phyloP scores from a whole-genome alignment of 2,888 invertebrate genomes.

The Pantelozetes paolii region DNA sequence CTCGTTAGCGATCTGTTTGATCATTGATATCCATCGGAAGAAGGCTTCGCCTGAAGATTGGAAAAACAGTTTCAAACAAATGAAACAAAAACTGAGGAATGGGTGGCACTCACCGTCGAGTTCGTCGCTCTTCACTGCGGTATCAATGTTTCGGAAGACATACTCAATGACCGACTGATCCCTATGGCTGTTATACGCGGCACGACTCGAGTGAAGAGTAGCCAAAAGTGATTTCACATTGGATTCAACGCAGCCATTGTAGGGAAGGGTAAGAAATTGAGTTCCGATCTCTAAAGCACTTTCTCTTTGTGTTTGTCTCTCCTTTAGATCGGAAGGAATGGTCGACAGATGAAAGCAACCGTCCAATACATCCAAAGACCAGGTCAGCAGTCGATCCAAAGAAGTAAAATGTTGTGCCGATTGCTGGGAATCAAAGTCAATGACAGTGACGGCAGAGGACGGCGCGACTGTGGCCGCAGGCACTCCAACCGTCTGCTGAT shows the following conservation, averaged over 20 bases:
- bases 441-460: constrained; percentile 24
- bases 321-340: constrained; percentile 16
- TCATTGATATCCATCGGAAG: constrained; percentile 75
- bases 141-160: constrained; percentile 54
- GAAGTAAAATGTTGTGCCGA: constrained; percentile 1
- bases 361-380: constrained; percentile 65
- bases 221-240: constrained; percentile 77
- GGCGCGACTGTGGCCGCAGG: not conserved
- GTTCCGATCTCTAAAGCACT: constrained; percentile 65
- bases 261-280: constrained; percentile 64
- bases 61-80: not conserved
- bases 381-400: constrained; percentile 43
- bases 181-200: constrained; percentile 79
- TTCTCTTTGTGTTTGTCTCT: constrained; percentile 24
- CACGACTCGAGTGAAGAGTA: constrained; percentile 68
- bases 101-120: constrained; percentile 64
- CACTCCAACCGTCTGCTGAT: constrained; percentile 46
- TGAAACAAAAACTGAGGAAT: not conserved
- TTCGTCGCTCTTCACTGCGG: constrained; percentile 58
- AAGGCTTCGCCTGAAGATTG: constrained; percentile 64
- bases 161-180: constrained; percentile 79
- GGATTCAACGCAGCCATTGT: constrained; percentile 67
- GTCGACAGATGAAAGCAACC: constrained; percentile 58
- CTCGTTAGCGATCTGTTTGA: constrained; percentile 76
- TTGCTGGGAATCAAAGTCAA: constrained; percentile 11